phyloP scores from a whole-genome alignment of 2,888 invertebrate species.

The Teleogryllus oceanicus region DNA sequence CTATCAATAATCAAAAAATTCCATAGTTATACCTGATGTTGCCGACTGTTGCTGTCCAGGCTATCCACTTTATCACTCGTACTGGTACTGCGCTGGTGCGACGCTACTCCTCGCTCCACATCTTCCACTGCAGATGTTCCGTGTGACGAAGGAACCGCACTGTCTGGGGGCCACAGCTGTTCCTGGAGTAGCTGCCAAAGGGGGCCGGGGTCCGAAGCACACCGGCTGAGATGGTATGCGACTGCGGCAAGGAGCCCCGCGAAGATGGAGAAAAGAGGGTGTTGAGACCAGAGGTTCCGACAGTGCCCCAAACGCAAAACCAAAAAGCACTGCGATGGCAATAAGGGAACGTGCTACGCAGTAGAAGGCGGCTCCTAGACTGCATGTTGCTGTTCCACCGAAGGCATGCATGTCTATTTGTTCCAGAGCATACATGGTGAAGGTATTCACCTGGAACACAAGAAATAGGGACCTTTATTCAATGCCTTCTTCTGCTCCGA shows the following conservation, averaged over 20 bases:
- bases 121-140: not conserved
- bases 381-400: constrained; percentile 77
- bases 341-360: constrained; percentile 76
- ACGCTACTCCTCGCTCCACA: not conserved
- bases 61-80: not conserved
- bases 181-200: constrained; percentile 73
- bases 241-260: constrained; percentile 83
- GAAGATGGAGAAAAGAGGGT: constrained; percentile 91
- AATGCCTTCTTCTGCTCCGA: too few species aligned
- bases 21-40: not conserved
- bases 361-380: constrained; percentile 77
- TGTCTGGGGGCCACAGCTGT: not conserved
- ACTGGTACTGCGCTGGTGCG: not conserved
- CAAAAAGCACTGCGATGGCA: constrained; percentile 76
- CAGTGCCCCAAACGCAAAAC: constrained; percentile 82
- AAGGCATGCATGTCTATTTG: constrained; percentile 62
- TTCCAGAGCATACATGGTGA: constrained; percentile 92
- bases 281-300: constrained; percentile 82
- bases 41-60: not conserved
- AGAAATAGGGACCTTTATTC: too few species aligned
- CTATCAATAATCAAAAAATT: too few species aligned
- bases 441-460: constrained; percentile 76
- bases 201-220: constrained; percentile 85
- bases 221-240: constrained; percentile 88
- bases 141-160: not conserved